Base-by-base conservation (phyloP, 2,888 invertebrate genomes). In the Anticlea derivata region DNA sequence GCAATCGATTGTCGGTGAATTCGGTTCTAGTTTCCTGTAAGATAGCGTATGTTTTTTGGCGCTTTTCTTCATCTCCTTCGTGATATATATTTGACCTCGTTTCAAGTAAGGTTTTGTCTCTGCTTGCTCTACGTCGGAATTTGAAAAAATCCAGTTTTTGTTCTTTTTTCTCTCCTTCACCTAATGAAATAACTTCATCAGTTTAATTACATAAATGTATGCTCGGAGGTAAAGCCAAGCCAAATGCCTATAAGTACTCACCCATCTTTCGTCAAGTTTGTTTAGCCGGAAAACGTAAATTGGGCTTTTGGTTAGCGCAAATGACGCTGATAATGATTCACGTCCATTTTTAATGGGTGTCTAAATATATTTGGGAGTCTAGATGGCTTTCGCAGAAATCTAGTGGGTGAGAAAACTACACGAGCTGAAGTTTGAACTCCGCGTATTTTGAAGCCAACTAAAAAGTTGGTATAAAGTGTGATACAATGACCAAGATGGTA, bases 21-120 rank as follows among this genome's bases (percentile, higher is more conserved):
- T 89, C 87, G 3, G 78, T 63, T 60, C 80, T 66, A 26, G 75
- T 65, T 63, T 89, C 89, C 66, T 86, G 87, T 46, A 89, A 65
- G 56, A 85, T 75, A 7, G 89, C 83, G 43, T 84, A 89, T n/a
- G 78, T 81, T 63, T 77, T 88, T 30, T 71, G 72, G 8, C 61
- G 70, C 38, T 72, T 77, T 20, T 73, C 57, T 39, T 75, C 75
- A 31, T 79, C 76, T 1, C 71, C 46, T 62, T 78, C 78, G 37
- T 66, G 61, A 17, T 60, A 50, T 30, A 78, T 63, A 33, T 73
- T 74, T 10, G 64, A 60, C 6, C 6, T 10, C 1, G 22, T 46
- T 10, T 54, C 54, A 7, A 55, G 58, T 22, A 77, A 75, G 2
- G 70, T 50, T 5, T 78, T 68, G 6, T 67, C 59, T 62, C 68